Conservation (phyloP, 2,888 invertebrate species). For the Agonum fuliginosum region DNA sequence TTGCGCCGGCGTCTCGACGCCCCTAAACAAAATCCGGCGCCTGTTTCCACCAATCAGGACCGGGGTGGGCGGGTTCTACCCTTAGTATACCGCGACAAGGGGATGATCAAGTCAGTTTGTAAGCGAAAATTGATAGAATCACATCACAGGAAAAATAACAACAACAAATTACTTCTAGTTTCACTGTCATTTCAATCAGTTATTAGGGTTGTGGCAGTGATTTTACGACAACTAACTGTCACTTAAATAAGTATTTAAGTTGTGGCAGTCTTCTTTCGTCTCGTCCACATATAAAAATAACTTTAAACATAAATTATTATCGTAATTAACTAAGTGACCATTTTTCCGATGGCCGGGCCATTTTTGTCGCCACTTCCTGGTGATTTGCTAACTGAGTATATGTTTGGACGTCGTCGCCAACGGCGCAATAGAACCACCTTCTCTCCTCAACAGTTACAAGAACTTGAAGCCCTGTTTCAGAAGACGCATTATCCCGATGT, state of each 20-base stretch:
- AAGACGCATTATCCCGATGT: constrained; percentile 97
- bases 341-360: constrained; percentile 85
- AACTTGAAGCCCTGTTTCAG: constrained; percentile 92
- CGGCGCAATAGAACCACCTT: constrained; percentile 94
- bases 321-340: background rate
- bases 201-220: too few species aligned
- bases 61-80: constrained; percentile 70
- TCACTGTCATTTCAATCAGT: too few species aligned
- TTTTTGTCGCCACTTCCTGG: constrained; percentile 90
- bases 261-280: too few species aligned
- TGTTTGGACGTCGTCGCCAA: constrained; percentile 92
- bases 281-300: constrained; percentile 4
- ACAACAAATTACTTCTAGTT: too few species aligned
- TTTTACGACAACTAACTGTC: too few species aligned
- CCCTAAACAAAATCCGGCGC: constrained; percentile 67
- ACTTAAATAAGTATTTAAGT: too few species aligned
- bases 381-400: constrained; percentile 92
- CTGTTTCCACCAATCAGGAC: constrained; percentile 68
- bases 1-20: constrained; percentile 71
- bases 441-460: constrained; percentile 93
- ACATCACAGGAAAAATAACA: too few species aligned
- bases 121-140: background rate
- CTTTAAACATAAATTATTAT: background rate
- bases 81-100: constrained; percentile 57
- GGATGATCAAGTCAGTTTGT: constrained; percentile 38